Conservation (phyloP, 2,113 vertebrate genomes). For the Hiodon tergisus region DNA sequence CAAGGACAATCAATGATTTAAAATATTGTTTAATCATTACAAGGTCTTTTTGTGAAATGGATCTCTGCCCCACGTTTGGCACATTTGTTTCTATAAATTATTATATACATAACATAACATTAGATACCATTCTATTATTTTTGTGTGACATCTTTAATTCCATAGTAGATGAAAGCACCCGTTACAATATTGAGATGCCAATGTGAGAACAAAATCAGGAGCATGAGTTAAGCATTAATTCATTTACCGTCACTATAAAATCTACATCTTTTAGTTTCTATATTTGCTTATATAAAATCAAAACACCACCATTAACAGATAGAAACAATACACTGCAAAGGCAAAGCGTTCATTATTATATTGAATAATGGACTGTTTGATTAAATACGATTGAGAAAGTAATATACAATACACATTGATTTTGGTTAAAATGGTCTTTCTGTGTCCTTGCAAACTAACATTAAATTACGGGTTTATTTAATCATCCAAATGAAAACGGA, state of each 20-base stretch:
- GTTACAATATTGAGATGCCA: conserved; percentile 5
- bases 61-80: conserved; percentile 11
- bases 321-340: too few relatives aligned
- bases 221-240: background rate
- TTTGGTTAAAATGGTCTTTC: too few relatives aligned
- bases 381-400: too few relatives aligned
- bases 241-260: background rate
- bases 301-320: background rate
- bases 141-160: background rate
- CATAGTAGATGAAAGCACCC: conserved; percentile 6
- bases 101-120: conserved; percentile 7
- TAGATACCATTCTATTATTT: conserved; percentile 8
- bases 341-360: too few relatives aligned
- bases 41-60: conserved; percentile 10
- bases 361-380: too few relatives aligned
- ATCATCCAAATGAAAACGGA: background rate
- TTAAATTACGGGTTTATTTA: too few relatives aligned
- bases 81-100: conserved; percentile 11
- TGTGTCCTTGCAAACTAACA: too few relatives aligned
- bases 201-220: background rate
- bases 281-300: background rate
- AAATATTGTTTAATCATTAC: conserved; percentile 21
- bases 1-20: background rate
- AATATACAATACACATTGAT: too few relatives aligned
- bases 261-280: background rate